Evolutionary conservation across 2,888 invertebrate species (phyloP).

Genomic region (Strigamia transsilvanica): DNA sequence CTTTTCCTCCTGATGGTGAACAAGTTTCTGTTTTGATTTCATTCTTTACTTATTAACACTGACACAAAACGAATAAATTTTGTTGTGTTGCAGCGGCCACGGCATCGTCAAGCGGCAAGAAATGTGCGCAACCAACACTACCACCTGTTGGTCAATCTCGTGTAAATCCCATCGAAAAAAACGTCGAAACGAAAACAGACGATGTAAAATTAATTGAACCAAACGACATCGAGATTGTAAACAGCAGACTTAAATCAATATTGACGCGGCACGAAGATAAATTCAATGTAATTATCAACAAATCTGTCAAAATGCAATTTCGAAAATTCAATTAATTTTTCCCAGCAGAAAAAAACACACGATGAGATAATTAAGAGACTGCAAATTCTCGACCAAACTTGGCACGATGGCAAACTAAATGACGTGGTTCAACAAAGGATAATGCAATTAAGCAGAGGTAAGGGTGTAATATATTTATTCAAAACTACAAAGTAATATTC

Average conservation of each 20-base stretch:
- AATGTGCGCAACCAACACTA: not conserved
- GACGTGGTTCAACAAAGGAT: not conserved
- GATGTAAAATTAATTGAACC: not conserved
- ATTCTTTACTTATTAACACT: not conserved
- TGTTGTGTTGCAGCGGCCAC: not conserved
- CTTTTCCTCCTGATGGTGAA: not conserved
- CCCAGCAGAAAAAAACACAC: not conserved
- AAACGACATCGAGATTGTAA: not conserved
- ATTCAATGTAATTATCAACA: not conserved
- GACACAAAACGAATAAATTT: not conserved
- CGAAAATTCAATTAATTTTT: not conserved
- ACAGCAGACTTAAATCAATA: not conserved
- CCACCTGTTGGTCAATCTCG: not conserved
- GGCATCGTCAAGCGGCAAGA: not conserved
- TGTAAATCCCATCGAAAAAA: not conserved
- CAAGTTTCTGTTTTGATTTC: not conserved
- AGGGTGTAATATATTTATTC: not conserved
- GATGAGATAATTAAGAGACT: slow-evolving; percentile 15
- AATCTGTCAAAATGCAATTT: not conserved
- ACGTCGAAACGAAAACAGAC: not conserved
- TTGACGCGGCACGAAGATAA: not conserved
- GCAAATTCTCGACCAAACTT: not conserved
- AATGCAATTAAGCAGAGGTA: slow-evolving; percentile 35
- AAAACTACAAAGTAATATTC: not conserved
- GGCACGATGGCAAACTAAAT: slow-evolving; percentile 22